phyloP scores from a whole-genome alignment of 2,888 invertebrate species.

The Aleiodes alternator region DNA sequence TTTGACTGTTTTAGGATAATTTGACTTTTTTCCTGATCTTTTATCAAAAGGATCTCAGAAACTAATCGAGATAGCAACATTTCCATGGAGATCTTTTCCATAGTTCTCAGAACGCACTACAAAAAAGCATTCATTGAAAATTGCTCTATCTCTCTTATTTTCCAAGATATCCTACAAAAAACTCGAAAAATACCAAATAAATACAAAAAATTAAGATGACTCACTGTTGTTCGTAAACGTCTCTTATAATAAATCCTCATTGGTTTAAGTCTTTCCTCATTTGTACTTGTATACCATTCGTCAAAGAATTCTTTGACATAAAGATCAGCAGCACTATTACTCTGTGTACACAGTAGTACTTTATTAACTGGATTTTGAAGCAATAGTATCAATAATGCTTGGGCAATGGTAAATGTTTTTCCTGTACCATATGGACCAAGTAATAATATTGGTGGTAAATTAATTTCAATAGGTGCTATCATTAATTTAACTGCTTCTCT shows the following conservation, averaged over 20 bases:
- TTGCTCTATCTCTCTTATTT: too few relatives aligned
- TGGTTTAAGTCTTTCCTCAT: conserved; percentile 80
- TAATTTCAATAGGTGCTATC: conserved; percentile 80
- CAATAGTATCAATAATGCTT: conserved; percentile 70
- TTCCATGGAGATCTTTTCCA: too few relatives aligned
- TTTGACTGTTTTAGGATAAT: too few relatives aligned
- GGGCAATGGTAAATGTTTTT: conserved; percentile 89
- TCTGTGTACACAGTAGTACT: conserved; percentile 90
- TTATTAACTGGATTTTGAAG: conserved; percentile 82
- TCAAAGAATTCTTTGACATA: conserved; percentile 91
- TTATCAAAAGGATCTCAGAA: too few relatives aligned
- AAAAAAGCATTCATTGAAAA: too few relatives aligned
- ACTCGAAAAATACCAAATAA: neutral
- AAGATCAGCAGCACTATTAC: conserved; percentile 90
- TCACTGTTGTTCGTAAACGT: conserved; percentile 87
- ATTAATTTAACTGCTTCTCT: conserved; percentile 87
- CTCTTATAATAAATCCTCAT: conserved; percentile 88
- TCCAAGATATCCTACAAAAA: neutral
- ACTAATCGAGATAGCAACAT: too few relatives aligned
- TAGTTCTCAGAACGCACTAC: too few relatives aligned
- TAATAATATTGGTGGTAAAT: conserved; percentile 83
- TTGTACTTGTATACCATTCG: conserved; percentile 83
- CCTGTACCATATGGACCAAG: conserved; percentile 92
- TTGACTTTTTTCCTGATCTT: too few relatives aligned
- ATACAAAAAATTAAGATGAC: conserved; percentile 63